Evolutionary conservation across 2,113 vertebrate genomes (phyloP).

Genomic region (Thinocorus orbignyianus): DNA sequence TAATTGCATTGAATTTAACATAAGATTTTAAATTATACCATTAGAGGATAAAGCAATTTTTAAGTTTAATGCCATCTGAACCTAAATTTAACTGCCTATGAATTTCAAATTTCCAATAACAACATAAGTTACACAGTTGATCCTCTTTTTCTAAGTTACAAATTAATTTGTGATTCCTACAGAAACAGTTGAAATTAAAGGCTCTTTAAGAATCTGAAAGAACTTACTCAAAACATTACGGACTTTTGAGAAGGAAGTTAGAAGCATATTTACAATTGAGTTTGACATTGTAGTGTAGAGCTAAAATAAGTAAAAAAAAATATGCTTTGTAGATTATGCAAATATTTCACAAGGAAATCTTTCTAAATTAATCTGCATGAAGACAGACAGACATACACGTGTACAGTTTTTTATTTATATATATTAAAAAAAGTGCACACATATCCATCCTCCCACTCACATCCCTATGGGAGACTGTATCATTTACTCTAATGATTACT

Average conservation of each 20-base stretch:
- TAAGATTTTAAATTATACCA: slow-evolving; percentile 5
- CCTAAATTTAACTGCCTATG: not conserved
- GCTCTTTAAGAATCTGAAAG: not conserved
- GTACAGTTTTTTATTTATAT: not conserved
- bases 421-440: not conserved
- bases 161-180: not conserved
- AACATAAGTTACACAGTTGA: not conserved
- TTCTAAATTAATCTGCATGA: not conserved
- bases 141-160: not conserved
- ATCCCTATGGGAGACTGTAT: not conserved
- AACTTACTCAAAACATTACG: not conserved
- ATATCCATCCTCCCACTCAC: not conserved
- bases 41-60: slow-evolving; percentile 22
- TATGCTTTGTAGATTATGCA: not conserved
- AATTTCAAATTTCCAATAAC: not conserved
- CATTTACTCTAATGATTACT: not conserved
- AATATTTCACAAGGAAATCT: not conserved
- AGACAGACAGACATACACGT: not conserved
- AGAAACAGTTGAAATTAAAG: not conserved
- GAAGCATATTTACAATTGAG: not conserved
- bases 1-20: not conserved
- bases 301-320: not conserved
- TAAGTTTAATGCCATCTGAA: not conserved
- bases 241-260: not conserved
- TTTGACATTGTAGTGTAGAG: not conserved